Evolutionary conservation across 2,888 invertebrate species (phyloP).

Genomic region (Lepidonotus clava): DNA sequence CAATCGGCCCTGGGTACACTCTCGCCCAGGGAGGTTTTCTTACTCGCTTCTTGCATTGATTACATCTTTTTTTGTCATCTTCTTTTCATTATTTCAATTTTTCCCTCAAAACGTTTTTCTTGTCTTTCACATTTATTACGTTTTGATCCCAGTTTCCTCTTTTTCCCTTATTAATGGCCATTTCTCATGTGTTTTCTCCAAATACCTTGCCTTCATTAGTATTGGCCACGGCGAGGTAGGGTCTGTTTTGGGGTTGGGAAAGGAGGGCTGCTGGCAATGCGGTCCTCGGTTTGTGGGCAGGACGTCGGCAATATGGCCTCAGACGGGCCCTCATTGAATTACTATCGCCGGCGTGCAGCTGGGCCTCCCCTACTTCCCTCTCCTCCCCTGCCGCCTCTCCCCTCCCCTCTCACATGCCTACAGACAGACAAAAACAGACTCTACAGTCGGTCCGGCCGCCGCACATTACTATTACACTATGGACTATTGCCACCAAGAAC

Average conservation of each 20-base stretch:
- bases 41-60: too few relatives aligned
- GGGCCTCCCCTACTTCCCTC: background rate
- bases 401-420: background rate
- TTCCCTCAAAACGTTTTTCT: too few relatives aligned
- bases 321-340: conserved; percentile 33
- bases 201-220: too few relatives aligned
- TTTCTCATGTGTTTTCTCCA: too few relatives aligned
- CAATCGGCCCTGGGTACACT: too few relatives aligned
- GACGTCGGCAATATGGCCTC: background rate
- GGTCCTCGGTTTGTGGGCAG: background rate
- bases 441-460: background rate
- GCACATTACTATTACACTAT: background rate
- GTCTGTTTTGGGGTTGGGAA: background rate
- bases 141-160: too few relatives aligned
- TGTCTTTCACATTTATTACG: too few relatives aligned
- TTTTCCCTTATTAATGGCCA: too few relatives aligned
- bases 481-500: background rate
- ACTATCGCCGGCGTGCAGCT: conserved; percentile 41
- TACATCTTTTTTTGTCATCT: too few relatives aligned
- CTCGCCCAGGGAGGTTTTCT: too few relatives aligned
- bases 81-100: too few relatives aligned
- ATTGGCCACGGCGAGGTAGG: too few relatives aligned
- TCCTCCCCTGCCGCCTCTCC: background rate
- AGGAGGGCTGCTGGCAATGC: background rate
- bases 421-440: background rate